phyloP scores from a whole-genome alignment of 1,140 invertebrate genomes.

The Nephila pilipes region DNA sequence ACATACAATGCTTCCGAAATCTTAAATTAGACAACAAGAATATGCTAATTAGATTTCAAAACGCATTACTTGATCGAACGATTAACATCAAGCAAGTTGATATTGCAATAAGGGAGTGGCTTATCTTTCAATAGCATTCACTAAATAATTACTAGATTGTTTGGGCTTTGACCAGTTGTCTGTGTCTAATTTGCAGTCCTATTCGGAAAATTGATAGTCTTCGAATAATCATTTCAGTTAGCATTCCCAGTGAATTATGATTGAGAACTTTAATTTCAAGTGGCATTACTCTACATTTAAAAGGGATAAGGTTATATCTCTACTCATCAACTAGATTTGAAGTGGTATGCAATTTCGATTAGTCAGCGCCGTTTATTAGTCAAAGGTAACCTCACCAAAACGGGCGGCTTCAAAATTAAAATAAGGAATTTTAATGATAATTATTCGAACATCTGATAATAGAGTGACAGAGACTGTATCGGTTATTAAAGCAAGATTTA shows the following conservation, averaged over 20 bases:
- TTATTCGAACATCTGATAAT: no score
- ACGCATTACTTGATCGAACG: background rate
- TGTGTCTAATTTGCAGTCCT: background rate
- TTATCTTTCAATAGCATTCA: no score
- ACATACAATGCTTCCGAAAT: no score
- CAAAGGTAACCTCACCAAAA: background rate
- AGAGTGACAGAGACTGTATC: no score
- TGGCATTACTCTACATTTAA: background rate
- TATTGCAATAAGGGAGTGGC: background rate
- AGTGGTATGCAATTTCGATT: background rate
- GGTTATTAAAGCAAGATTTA: no score
- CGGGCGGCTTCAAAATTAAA: no score
- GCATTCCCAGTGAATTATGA: constrained; percentile 10
- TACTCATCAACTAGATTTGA: background rate
- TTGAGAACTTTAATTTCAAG: background rate
- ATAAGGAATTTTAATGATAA: no score
- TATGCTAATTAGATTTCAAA: background rate
- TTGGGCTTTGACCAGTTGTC: background rate
- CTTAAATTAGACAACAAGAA: background rate
- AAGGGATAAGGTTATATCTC: background rate
- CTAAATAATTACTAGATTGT: constrained; percentile 14
- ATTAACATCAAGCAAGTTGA: background rate
- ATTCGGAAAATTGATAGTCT: constrained; percentile 37
- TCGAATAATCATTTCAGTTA: constrained; percentile 1
- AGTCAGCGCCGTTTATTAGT: background rate